phyloP scores from a whole-genome alignment of 2,888 invertebrate genomes.

The Synanthedon andrenaeformis region DNA sequence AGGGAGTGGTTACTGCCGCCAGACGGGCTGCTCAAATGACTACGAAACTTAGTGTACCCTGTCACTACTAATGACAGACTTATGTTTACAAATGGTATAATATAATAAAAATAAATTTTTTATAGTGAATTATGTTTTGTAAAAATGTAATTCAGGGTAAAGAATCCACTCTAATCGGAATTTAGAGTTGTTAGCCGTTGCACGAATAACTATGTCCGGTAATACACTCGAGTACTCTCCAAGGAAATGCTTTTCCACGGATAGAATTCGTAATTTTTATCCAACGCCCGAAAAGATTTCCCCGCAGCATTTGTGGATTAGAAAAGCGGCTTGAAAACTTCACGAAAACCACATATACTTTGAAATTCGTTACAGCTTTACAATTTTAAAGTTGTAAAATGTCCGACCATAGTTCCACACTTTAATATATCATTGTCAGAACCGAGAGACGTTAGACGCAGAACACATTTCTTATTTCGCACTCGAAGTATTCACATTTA shows the following conservation, averaged over 20 bases:
- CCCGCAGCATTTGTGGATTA: constrained; percentile 31
- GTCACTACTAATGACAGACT: too few relatives aligned
- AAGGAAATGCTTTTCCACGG: constrained; percentile 25
- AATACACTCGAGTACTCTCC: constrained; percentile 22
- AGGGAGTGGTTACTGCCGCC: too few relatives aligned
- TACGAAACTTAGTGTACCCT: too few relatives aligned
- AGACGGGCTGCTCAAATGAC: too few relatives aligned
- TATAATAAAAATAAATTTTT: too few relatives aligned
- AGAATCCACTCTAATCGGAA: neutral
- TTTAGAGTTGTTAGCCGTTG: neutral
- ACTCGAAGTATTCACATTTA: constrained; percentile 11
- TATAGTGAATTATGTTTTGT: too few relatives aligned
- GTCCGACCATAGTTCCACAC: neutral
- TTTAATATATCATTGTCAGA: constrained; percentile 1
- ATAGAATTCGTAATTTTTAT: constrained; percentile 31
- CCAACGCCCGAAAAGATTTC: constrained; percentile 30
- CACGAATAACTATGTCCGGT: constrained; percentile 5
- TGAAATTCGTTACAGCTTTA: neutral
- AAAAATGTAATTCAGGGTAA: neutral
- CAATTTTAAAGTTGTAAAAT: neutral
- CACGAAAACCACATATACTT: neutral
- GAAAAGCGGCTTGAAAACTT: constrained; percentile 17
- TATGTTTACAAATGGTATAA: too few relatives aligned
- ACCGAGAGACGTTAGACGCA: neutral
- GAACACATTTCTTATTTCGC: constrained; percentile 4